These are phyloP conservation scores for Amazonetta brasiliensis DNA, from an alignment of 2,797 vertebrate species.

Conservation along the genomic window DNA sequence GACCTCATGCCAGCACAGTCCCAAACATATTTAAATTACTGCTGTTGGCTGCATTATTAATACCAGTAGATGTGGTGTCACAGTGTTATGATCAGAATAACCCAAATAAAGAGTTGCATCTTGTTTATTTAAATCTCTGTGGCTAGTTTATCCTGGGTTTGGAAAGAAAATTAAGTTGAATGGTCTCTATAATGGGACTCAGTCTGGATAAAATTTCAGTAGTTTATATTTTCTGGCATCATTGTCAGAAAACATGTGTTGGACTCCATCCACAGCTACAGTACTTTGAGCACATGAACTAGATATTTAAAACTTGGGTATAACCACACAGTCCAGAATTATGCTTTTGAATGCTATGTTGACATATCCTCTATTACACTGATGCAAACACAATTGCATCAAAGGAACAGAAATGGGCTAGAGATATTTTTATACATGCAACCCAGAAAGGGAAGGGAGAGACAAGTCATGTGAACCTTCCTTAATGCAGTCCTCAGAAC, in stretches of 20 bases:
- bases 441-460: background rate
- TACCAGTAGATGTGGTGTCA: background rate
- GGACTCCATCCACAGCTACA: background rate
- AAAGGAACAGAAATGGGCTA: background rate
- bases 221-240: constrained; percentile 11
- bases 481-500: background rate
- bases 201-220: background rate
- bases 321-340: constrained; percentile 1
- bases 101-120: background rate
- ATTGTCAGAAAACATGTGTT: background rate
- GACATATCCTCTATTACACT: background rate
- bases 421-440: background rate
- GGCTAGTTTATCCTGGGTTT: background rate
- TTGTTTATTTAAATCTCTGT: background rate
- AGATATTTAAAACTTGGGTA: background rate
- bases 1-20: background rate
- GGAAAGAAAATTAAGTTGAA: background rate
- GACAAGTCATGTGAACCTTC: background rate
- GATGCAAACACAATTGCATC: background rate
- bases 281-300: background rate
- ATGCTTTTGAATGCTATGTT: background rate
- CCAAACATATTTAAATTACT: background rate
- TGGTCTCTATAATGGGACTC: background rate
- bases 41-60: background rate
- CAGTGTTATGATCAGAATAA: background rate